Evolutionary conservation across 30 jellyfish, hydroid and myxozoan species (phyloP), one percentile per base, ranked within the genome.

Genomic region (Nemopilema nomurai): DNA sequence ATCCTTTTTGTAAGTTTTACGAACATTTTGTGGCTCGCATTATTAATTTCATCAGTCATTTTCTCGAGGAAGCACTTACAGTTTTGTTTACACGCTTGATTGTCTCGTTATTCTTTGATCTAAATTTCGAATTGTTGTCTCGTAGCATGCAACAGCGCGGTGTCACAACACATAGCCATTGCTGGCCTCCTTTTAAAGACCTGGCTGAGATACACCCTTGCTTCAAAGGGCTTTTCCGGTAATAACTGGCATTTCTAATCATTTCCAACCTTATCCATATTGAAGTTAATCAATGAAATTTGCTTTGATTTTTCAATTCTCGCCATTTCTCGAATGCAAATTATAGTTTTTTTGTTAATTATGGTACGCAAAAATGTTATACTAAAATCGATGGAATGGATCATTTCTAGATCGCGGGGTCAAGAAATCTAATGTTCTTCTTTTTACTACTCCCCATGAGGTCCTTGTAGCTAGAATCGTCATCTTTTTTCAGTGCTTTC

Each of bases 121-220:
- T 41, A 3, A 13, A 41, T 41, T 41, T 3, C 13, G 9, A 41
- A 41, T 13, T 3, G 6, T 41, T 6, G 13, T 13, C 13, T 41
- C 13, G 26, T 28, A 74, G 92, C 49, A 82, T 82, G 90, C 71
- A 28, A 25, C 76, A 82, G 30, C 90, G 90, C 4, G 84, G 87
- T 0, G n/a, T 26, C 0, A 65, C 94, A 23, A 25, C 65, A 26
- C 85, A 92, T n/a, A 74, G 87, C 21, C 80, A 32, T 51, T 76
- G 92, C 51, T 90, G 97, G 97, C 97, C 97, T 16, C 91, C 93
- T 18, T 49, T 77, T 16, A 74, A 66, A 62, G 71, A 83, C 49
- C 82, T 77, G 0, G 79, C 41, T 0, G 85, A 78, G 18, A 49
- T 90, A 1, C 90, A 83, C 73, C 97, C 97, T 6, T 70, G 74